A percentile compares a stretch with the other conserved stretches of the same genome.
phyloP scores from a whole-genome alignment of 2,797 vertebrate genomes.

The Betta splendens region DNA sequence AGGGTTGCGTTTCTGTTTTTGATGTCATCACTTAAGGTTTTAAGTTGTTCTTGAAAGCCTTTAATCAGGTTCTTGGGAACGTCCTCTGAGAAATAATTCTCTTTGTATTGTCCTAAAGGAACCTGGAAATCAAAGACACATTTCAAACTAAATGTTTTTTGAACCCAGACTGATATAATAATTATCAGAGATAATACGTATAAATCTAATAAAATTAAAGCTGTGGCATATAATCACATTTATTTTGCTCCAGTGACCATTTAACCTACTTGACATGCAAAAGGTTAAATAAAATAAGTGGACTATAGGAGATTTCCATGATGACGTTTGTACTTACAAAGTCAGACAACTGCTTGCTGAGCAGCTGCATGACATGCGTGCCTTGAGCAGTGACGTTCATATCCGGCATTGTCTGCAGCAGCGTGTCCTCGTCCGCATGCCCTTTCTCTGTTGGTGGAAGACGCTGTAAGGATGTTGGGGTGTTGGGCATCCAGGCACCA shows the following conservation, averaged over 20 bases:
- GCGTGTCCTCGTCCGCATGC: conserved; percentile 16
- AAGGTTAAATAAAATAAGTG: no score
- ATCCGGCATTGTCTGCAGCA: conserved; percentile 50
- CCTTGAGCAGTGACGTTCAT: conserved; percentile 39
- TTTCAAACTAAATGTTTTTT: not conserved
- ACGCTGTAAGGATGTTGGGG: conserved; percentile 32
- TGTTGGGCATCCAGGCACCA: conserved; percentile 65
- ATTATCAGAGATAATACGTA: no score
- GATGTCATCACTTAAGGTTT: conserved; percentile 22
- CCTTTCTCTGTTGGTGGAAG: conserved; percentile 61
- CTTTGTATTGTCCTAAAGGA: conserved; percentile 31
- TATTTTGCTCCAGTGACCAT: no score
- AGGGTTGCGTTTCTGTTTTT: conserved; percentile 46
- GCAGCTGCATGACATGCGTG: conserved; percentile 48
- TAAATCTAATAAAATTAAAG: no score
- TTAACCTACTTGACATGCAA: not conserved
- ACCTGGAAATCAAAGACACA: conserved; percentile 27
- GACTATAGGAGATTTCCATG: not conserved
- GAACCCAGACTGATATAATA: no score
- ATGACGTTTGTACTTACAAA: conserved; percentile 42
- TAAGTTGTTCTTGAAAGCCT: conserved; percentile 46
- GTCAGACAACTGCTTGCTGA: conserved; percentile 58
- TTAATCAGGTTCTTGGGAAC: conserved; percentile 23
- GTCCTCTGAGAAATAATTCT: conserved; percentile 53
- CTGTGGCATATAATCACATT: no score